Conservation (phyloP, 2,888 invertebrate genomes). For the Drepanosiphum platanoidis region DNA sequence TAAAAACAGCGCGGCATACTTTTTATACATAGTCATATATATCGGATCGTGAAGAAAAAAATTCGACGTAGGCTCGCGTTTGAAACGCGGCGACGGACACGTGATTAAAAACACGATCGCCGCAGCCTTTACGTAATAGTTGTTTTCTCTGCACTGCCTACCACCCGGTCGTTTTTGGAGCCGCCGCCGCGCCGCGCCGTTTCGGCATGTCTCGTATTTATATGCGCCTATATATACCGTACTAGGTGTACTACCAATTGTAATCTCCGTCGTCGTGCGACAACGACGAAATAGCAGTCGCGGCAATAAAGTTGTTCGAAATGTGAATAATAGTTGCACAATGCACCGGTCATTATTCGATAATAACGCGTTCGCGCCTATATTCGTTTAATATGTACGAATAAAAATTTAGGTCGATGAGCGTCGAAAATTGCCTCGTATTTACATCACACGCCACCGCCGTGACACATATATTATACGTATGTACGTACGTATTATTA, state of each 20-base stretch:
- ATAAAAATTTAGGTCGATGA: not conserved
- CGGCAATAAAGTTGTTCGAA: not conserved
- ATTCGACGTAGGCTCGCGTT: not conserved
- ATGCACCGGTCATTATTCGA: not conserved
- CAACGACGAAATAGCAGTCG: not conserved
- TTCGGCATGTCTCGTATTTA: not conserved
- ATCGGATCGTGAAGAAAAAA: not conserved
- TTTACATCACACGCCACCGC: conserved; percentile 12
- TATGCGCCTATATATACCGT: not conserved
- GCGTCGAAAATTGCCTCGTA: conserved; percentile 26
- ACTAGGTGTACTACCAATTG: too few relatives aligned
- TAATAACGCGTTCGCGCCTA: not conserved
- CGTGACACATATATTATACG: not conserved
- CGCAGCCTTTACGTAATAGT: not conserved
- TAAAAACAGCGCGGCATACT: not conserved
- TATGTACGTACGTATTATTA: too few relatives aligned
- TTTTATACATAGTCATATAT: not conserved
- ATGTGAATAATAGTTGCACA: conserved; percentile 13
- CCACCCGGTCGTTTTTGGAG: not conserved
- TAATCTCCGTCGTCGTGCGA: not conserved
- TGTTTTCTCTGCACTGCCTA: not conserved
- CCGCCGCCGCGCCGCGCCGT: too few relatives aligned
- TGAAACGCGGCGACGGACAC: not conserved
- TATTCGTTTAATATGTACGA: not conserved
- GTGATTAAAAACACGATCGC: not conserved